phyloP scores from a whole-genome alignment of 2,797 vertebrate genomes.

The Argya squamiceps region DNA sequence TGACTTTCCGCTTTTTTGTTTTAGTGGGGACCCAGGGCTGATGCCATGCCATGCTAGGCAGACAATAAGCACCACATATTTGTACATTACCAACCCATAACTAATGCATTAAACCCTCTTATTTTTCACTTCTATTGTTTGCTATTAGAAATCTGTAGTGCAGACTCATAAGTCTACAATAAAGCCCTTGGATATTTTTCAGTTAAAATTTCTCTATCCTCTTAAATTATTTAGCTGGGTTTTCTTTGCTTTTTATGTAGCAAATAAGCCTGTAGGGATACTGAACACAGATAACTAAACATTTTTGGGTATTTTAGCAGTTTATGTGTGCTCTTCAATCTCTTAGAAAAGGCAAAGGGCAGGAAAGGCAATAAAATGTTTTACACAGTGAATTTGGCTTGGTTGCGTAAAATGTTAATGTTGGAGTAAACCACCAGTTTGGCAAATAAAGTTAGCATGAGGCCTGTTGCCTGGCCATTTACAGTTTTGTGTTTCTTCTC shows the following conservation, averaged over 20 bases:
- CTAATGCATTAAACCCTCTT: neutral
- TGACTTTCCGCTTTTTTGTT: slow-evolving; percentile 59
- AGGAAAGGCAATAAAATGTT: neutral
- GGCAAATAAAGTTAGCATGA: slow-evolving; percentile 3
- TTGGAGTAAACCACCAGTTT: slow-evolving; percentile 29
- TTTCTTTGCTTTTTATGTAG: neutral
- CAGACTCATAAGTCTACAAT: neutral
- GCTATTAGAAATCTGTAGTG: neutral
- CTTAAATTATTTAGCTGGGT: neutral
- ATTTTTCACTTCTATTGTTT: slow-evolving; percentile 27
- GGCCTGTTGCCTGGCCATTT: slow-evolving; percentile 17
- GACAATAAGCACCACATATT: neutral
- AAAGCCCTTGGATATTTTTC: neutral
- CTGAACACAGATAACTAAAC: neutral
- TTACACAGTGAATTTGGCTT: slow-evolving; percentile 11
- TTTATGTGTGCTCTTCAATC: neutral
- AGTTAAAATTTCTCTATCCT: neutral
- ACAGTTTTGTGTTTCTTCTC: slow-evolving; percentile 17
- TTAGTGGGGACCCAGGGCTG: neutral
- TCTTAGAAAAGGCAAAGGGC: neutral
- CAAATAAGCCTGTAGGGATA: neutral
- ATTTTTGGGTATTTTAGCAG: neutral
- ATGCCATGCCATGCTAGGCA: neutral
- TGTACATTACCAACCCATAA: neutral
- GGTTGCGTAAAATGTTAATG: neutral